Evolutionary conservation across 2,797 vertebrate genomes (phyloP).

Genomic region (Malurus splendens): DNA sequence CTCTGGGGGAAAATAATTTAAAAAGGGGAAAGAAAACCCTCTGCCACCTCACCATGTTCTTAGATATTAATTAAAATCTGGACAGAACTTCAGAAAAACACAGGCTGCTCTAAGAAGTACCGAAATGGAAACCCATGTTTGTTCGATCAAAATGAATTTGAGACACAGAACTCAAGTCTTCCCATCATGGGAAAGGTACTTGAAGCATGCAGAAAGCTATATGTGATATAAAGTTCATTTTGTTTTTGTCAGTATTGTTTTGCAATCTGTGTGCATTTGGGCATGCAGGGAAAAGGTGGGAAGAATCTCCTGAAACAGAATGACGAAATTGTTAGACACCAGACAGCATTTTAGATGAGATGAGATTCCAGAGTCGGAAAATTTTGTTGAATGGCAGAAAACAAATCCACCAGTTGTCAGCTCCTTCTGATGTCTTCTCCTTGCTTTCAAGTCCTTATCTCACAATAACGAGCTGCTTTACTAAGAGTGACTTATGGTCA

Average conservation of each 20-base stretch:
- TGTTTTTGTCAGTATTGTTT: background rate
- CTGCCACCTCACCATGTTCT: background rate
- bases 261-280: background rate
- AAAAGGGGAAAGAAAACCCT: background rate
- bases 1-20: fast-evolving
- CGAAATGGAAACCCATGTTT: background rate
- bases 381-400: background rate
- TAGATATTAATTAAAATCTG: background rate
- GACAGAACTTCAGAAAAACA: background rate
- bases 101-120: background rate
- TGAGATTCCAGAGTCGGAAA: background rate
- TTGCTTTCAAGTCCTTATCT: background rate
- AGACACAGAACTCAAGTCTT: background rate
- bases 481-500: background rate
- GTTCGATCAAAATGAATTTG: background rate
- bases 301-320: background rate
- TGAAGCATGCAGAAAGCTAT: background rate
- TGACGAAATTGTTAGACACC: background rate
- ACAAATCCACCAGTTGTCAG: background rate
- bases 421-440: background rate
- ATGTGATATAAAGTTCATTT: background rate
- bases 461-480: background rate
- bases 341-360: background rate
- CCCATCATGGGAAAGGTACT: background rate
- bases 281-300: background rate